These are phyloP conservation scores for Slavum lentiscoides DNA, from an alignment of 2,888 invertebrate species.

Conservation along the genomic window DNA sequence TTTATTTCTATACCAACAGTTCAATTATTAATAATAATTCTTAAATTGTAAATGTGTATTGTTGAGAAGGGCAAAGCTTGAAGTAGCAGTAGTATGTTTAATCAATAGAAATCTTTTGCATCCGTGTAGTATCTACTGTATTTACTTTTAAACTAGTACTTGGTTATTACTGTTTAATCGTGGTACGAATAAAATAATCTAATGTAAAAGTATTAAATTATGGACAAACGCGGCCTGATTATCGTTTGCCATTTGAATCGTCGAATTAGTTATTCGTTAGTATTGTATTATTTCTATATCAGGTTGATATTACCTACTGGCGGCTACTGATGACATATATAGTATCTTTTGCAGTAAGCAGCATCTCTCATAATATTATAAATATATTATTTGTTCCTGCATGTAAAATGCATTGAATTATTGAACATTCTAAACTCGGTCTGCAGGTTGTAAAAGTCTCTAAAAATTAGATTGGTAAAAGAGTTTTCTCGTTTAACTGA, in stretches of 20 bases:
- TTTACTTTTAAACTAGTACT: neutral
- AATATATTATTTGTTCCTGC: neutral
- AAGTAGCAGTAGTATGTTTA: neutral
- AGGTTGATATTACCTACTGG: neutral
- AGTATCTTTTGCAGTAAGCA: neutral
- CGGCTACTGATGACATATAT: neutral
- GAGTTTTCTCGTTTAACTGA: neutral
- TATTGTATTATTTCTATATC: constrained; percentile 18
- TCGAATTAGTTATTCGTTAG: neutral
- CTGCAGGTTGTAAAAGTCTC: neutral
- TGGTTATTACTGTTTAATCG: neutral
- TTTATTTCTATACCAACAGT: neutral
- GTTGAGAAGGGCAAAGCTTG: neutral
- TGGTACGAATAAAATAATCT: constrained; percentile 3
- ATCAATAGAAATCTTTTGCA: neutral
- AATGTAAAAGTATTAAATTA: neutral
- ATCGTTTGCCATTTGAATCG: constrained; percentile 10
- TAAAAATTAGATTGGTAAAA: constrained; percentile 20
- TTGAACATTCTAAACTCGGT: constrained; percentile 6
- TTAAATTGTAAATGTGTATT: neutral
- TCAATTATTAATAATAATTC: neutral
- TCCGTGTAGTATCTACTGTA: neutral
- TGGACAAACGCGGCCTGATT: constrained; percentile 6
- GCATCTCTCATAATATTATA: neutral
- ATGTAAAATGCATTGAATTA: neutral